A percentile compares a stretch with the other conserved stretches of the same genome.
phyloP scores from a whole-genome alignment of 2,797 vertebrate species.

The Alca torda region DNA sequence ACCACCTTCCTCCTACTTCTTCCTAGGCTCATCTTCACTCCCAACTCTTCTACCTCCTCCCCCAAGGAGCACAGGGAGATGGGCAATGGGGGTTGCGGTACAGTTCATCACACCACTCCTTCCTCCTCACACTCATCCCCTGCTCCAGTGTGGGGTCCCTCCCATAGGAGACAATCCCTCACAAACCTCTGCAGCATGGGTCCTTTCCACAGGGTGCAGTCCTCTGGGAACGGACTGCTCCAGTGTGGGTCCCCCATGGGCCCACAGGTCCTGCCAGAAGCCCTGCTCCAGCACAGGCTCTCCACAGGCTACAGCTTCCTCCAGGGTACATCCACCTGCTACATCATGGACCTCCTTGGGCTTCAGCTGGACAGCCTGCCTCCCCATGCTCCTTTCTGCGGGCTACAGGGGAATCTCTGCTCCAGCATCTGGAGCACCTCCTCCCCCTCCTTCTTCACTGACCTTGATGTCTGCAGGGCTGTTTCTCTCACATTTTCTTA shows the following conservation, averaged over 20 bases:
- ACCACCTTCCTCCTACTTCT: not conserved
- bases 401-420: not conserved
- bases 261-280: not conserved
- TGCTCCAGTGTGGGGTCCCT: not conserved
- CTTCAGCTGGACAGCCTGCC: not conserved
- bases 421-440: fast-evolving
- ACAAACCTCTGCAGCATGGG: fast-evolving
- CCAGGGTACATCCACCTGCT: not conserved
- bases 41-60: not conserved
- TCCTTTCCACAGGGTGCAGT: not conserved
- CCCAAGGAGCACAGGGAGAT: fast-evolving
- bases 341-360: fast-evolving
- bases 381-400: not conserved
- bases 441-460: not conserved
- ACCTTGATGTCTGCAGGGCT: not conserved
- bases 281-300: not conserved
- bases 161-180: not conserved
- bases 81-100: fast-evolving
- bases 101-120: not conserved
- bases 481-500: not conserved
- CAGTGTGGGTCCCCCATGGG: fast-evolving
- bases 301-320: not conserved
- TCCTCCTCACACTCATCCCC: not conserved
- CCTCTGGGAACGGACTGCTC: not conserved
- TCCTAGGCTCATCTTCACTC: not conserved